Percentiles rank a stretch among this genome's conserved stretches.
phyloP scores from a whole-genome alignment of 2,113 vertebrate genomes.

The Asarcornis scutulata region DNA sequence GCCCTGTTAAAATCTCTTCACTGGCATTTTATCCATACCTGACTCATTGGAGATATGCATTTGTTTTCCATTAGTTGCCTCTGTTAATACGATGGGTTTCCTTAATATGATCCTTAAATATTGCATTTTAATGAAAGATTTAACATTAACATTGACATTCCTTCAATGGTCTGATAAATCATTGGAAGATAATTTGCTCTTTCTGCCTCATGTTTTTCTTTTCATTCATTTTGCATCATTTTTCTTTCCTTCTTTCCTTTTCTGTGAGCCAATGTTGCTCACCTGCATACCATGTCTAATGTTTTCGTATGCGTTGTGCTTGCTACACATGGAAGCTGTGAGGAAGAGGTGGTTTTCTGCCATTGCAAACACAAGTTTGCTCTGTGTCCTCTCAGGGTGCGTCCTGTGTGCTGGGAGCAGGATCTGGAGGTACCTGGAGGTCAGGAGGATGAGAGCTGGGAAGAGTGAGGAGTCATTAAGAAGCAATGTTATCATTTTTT shows the following conservation, averaged over 20 bases:
- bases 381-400: background rate
- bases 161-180: background rate
- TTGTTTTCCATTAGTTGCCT: slow-evolving; percentile 43
- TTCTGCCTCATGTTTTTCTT: background rate
- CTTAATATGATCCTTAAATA: slow-evolving; percentile 2
- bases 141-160: background rate
- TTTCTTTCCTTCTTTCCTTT: background rate
- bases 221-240: background rate
- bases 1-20: background rate
- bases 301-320: background rate
- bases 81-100: background rate
- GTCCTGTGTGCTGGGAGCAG: background rate
- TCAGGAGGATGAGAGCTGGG: background rate
- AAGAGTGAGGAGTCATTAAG: background rate
- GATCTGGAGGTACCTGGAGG: background rate
- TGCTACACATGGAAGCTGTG: background rate
- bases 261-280: background rate
- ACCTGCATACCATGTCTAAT: background rate
- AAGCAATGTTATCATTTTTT: background rate
- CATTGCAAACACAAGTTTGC: background rate
- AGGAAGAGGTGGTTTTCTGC: background rate
- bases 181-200: background rate
- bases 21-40: background rate
- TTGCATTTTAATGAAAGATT: background rate
- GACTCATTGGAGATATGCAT: background rate